phyloP scores from a whole-genome alignment of 2,797 vertebrate species.

The Picus viridis region DNA sequence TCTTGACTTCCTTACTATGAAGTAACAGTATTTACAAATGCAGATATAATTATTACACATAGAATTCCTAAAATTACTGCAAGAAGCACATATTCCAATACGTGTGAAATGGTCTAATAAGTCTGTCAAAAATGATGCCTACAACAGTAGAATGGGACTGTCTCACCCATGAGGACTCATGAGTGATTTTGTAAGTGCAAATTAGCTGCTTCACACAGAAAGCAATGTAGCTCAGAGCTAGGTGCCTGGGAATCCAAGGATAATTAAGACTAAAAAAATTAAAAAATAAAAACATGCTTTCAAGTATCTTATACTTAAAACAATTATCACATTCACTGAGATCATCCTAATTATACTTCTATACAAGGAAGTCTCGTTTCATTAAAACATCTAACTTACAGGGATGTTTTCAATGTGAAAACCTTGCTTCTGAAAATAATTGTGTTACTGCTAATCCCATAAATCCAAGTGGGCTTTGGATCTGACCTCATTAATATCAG shows the following conservation, averaged over 20 bases:
- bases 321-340: background rate
- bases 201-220: background rate
- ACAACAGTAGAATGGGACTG: background rate
- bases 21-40: background rate
- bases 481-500: slow-evolving; percentile 46
- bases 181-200: background rate
- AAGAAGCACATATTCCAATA: background rate
- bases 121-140: background rate
- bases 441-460: background rate
- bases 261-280: background rate
- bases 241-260: background rate
- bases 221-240: background rate
- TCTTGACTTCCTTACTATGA: background rate
- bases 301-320: slow-evolving; percentile 7
- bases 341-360: background rate
- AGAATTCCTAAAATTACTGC: background rate
- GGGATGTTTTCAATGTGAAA: slow-evolving; percentile 2
- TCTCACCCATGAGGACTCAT: background rate
- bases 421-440: slow-evolving; percentile 25
- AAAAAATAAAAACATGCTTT: background rate
- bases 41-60: background rate
- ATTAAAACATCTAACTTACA: slow-evolving; percentile 9
- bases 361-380: background rate
- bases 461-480: slow-evolving; percentile 15
- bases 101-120: background rate